Base-by-base conservation (phyloP, 2,888 invertebrate genomes). In the Laspeyria flexula region DNA sequence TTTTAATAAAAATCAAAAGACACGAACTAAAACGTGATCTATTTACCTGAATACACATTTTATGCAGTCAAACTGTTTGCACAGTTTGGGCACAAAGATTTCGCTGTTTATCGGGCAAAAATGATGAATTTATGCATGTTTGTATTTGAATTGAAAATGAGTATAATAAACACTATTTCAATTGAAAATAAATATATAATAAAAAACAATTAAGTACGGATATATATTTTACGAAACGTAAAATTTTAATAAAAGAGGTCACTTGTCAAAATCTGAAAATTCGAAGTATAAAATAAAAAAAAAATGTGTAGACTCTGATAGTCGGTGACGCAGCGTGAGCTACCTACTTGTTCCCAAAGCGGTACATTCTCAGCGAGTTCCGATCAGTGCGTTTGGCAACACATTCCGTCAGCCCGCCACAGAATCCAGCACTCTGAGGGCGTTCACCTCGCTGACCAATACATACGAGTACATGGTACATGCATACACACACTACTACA, bases 371-470 rank as follows among this genome's bases (percentile, higher is more conserved):
- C 78, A 64, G 65, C 75, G 78, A 78, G 86, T 87, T 88, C 85
- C 86, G 83, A 87, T 88, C 85, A 82, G 71, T 87, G 88, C 87
- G 86, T 90, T 90, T 89, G 86, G 88, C 86, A 88, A 88, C 78
- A 85, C 86, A 88, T 89, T 86, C 88, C 88, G 83, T 75, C 87
- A 80, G 83, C 70, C 75, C 73, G 81, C 68, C 75, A 74, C 80
- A 78, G 80, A 83, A 81, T 80, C 85, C 84, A 81, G 79, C 76
- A 77, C 78, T 70, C 68, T 52, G 66, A 65, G 88, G 86, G 65
- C 88, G 64, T 88, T 88, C 83, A 90, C 87, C 88, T 81, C 75
- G 42, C 73, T 68, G 74, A 74, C 68, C 69, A 73, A 76, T 70
- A 66, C 68, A n/a, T n/a, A n/a, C n/a, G n/a, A n/a, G n/a, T n/a